These are phyloP conservation scores for Coronaproctus castanopsis DNA, from an alignment of 2,888 invertebrate species.

Conservation along the genomic window DNA sequence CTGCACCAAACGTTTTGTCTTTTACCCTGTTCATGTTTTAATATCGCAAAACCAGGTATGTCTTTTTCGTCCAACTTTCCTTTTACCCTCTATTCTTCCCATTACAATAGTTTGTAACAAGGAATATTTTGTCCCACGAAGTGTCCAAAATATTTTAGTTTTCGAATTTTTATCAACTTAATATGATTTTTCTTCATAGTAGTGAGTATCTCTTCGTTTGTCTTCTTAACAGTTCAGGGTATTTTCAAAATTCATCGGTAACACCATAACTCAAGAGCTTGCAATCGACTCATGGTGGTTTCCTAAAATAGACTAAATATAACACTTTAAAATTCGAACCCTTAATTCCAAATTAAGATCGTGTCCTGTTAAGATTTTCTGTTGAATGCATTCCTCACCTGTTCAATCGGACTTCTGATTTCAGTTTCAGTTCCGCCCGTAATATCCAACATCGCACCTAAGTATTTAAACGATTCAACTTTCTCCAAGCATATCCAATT, in stretches of 20 bases:
- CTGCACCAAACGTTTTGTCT: no score
- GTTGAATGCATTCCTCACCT: neutral
- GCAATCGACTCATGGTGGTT: neutral
- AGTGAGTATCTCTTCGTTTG: no score
- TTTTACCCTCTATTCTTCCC: no score
- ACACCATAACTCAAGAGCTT: neutral
- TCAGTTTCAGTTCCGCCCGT: neutral
- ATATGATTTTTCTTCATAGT: no score
- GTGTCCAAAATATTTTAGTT: no score
- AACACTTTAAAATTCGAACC: neutral
- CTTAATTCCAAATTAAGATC: neutral
- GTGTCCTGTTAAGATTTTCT: neutral
- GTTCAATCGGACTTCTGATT: neutral
- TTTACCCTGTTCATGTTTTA: no score
- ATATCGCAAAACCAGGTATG: no score
- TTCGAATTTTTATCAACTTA: no score
- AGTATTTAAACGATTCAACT: neutral
- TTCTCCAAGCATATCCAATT: neutral
- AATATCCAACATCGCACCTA: neutral
- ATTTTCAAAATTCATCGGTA: neutral
- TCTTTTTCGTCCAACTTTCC: no score
- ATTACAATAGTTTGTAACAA: no score
- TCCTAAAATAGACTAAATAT: neutral
- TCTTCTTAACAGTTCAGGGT: no score
- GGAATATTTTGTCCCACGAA: no score